Evolutionary conservation across 2,797 vertebrate species (phyloP), one percentile per base, ranked within the genome.

Genomic region (Melanogrammus aeglefinus): DNA sequence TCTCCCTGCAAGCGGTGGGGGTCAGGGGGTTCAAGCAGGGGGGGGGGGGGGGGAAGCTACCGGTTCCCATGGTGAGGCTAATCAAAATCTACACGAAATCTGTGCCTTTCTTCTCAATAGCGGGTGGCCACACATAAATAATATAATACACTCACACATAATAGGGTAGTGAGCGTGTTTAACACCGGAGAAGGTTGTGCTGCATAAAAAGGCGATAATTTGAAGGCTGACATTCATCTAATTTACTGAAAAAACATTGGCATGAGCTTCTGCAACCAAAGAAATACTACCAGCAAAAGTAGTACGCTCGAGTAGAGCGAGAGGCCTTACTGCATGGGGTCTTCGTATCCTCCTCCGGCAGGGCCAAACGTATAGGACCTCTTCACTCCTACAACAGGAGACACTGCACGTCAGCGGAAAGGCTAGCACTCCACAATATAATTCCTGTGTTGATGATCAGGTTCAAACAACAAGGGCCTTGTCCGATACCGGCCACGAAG

Each of bases 351-450:
- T 0, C 96, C 96, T 77, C 96, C 96, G 29, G 94, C 92, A 75
- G 96, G 92, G 75, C 96, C 96, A 77, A 97, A 97, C 6, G 96
- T 97, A 74, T 97, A 97, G 6, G 96, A 97, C 47, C 96, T 94
- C 82, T 96, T 96, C 79, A 97, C 94, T 70, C 96, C 96, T 97
- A 85, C 36, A 86, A 33, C 33, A 69, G 9, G 77, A 77, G n/a
- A 51, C 36, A 21, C 69, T 12, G n/a, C n/a, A 27, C 63, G 10
- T 69, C 9, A 69, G 63, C 24, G 10, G n/a, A 69, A 10, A 8
- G 1, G 63, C 63, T 10, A 69, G 13, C 63, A 13, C 63, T 13
- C 63, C 7, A 69, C 3, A 2, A 27, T 4, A 12, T 8, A 13
- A 24, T 3, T 3, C 63, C 24, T 12, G 63, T 4, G 63, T n/a